phyloP scores from a whole-genome alignment of 2,797 vertebrate genomes.

The Oreochromis mossambicus region DNA sequence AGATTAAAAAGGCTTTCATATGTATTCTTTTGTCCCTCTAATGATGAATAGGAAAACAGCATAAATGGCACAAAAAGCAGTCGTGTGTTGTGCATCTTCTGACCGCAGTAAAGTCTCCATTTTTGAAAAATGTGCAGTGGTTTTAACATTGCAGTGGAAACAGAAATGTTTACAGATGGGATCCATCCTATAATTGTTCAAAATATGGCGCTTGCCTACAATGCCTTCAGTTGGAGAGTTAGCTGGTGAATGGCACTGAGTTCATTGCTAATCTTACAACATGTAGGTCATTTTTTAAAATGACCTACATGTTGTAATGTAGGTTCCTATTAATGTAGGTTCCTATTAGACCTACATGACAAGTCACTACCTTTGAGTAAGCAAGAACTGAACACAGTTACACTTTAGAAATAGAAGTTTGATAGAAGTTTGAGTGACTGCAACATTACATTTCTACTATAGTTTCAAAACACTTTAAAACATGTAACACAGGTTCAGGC shows the following conservation, averaged over 20 bases:
- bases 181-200: background rate
- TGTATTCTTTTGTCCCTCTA: background rate
- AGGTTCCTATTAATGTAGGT: background rate
- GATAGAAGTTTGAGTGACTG: background rate
- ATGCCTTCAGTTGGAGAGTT: background rate
- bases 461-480: background rate
- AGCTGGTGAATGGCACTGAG: background rate
- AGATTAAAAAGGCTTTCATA: too few species aligned
- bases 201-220: background rate
- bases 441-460: background rate
- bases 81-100: background rate
- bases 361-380: background rate
- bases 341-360: background rate
- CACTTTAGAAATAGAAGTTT: background rate
- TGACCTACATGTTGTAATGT: too few species aligned
- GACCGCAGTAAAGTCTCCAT: background rate
- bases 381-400: background rate
- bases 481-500: background rate
- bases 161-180: background rate
- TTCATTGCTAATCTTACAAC: background rate
- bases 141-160: background rate
- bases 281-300: background rate
- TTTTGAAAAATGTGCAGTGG: background rate
- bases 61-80: background rate
- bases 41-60: background rate